Evolutionary conservation across 2,888 invertebrate genomes (phyloP).

Genomic region (Sinelater perroti): DNA sequence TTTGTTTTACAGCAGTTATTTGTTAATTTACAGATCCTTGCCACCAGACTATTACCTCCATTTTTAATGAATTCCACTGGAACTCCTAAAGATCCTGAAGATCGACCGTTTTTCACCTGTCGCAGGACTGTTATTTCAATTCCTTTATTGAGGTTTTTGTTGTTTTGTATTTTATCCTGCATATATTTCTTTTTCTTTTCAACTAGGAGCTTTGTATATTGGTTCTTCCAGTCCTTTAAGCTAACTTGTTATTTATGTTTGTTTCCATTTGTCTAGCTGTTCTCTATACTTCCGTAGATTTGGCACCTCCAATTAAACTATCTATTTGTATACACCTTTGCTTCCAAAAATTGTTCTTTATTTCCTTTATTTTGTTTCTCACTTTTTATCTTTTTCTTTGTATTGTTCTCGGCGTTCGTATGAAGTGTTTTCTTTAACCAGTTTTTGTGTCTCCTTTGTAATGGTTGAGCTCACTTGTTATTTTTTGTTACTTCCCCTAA

Average conservation of each 20-base stretch:
- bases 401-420: slow-evolving; percentile 4
- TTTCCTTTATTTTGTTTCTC: background rate
- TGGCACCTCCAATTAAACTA: slow-evolving; percentile 1
- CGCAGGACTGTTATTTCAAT: background rate
- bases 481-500: too few species aligned
- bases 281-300: slow-evolving; percentile 10
- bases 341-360: slow-evolving; percentile 8
- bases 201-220: background rate
- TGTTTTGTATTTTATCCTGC: background rate
- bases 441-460: too few species aligned
- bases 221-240: background rate
- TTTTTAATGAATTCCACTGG: background rate
- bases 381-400: slow-evolving; percentile 4
- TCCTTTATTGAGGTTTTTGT: background rate
- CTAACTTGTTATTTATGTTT: background rate
- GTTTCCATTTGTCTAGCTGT: slow-evolving; percentile 6
- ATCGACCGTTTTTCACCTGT: background rate
- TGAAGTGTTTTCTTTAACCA: too few species aligned
- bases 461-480: too few species aligned
- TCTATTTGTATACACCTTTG: slow-evolving; percentile 5
- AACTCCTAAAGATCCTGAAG: background rate
- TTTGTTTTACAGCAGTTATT: background rate
- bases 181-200: background rate
- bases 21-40: background rate
- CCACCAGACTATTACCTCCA: too few species aligned